Base-by-base conservation (phyloP, 2,113 vertebrate genomes). In the Pelusios castaneus region DNA sequence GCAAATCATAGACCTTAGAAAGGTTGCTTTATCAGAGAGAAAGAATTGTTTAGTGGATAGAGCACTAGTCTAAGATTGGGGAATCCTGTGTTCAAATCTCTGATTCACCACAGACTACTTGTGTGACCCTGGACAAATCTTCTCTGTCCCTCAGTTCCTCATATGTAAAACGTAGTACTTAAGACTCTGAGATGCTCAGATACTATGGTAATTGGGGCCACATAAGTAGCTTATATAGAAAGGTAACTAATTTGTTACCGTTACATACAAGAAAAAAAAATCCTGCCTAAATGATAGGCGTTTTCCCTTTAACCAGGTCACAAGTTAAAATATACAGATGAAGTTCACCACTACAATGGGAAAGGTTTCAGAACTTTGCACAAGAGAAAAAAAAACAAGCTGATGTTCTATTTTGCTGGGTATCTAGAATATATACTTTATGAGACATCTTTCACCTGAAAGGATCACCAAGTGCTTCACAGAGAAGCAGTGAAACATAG, bases 121-220 rank as follows among this genome's bases (percentile, higher is more conserved):
- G n/a, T n/a, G n/a, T n/a, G n/a, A n/a, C n/a, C n/a, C n/a, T n/a
- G n/a, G n/a, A n/a, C n/a, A n/a, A n/a, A n/a, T n/a, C n/a, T 75
- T 49, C 79, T 82, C 88, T 54, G 3, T 21, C 82, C 89, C 27
- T 81, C 89, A 49, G 3, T 27, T 86, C 45, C 81, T 95, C 92
- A 87, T 0, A 2, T 85, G 88, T 29, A 73, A n/a, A 76, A 34
- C 86, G 76, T 52, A 95, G 86, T 52, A 94, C 84, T 87, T 95
- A 95, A 87, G 54, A 82, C 95, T n/a, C n/a, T 85, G 89, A 97
- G 83, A 82, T 94, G 94, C 96, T 93, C 94, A 85, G 95, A 97
- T 96, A 95, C 95, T 96, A 96, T 97, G 95, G 94, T 92, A 97
- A 97, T 97, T 56, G 63, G 80, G 93, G 79, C 93, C 92, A 92